These are phyloP conservation scores for Chaetogeoica ovagalla DNA, from an alignment of 2,888 invertebrate species.

Conservation along the genomic window DNA sequence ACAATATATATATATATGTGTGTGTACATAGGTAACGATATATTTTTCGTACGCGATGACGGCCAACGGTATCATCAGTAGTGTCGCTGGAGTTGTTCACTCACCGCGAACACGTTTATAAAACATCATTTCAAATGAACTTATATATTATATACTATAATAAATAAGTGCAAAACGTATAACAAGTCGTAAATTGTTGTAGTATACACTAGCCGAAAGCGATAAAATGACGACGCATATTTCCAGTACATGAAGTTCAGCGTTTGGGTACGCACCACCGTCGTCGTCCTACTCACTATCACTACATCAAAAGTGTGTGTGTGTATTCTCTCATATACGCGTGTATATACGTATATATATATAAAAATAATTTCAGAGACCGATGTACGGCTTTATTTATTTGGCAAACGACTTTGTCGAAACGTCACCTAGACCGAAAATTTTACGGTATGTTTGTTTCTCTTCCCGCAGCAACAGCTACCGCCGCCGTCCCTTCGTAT, in stretches of 20 bases:
- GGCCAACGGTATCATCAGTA: too few species aligned
- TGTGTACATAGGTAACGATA: too few species aligned
- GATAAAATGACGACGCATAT: constrained; percentile 15
- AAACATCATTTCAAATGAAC: too few species aligned
- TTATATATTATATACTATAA: neutral
- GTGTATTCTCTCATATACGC: neutral
- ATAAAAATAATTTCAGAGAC: constrained; percentile 17
- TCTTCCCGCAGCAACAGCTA: neutral
- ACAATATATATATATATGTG: too few species aligned
- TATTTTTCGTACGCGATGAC: too few species aligned
- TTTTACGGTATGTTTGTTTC: constrained; percentile 46
- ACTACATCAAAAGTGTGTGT: neutral
- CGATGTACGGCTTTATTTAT: constrained; percentile 40
- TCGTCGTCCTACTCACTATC: neutral
- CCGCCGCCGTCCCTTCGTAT: neutral
- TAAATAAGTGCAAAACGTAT: neutral
- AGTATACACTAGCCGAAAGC: neutral
- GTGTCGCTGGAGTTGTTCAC: neutral
- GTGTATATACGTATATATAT: too few species aligned
- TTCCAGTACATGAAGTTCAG: constrained; percentile 35
- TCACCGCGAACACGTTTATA: too few species aligned
- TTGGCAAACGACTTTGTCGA: constrained; percentile 48
- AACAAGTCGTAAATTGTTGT: neutral
- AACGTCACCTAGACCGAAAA: constrained; percentile 48
- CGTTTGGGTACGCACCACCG: neutral